phyloP scores from a whole-genome alignment of 2,113 vertebrate genomes.

The Marcusenius ussheri region DNA sequence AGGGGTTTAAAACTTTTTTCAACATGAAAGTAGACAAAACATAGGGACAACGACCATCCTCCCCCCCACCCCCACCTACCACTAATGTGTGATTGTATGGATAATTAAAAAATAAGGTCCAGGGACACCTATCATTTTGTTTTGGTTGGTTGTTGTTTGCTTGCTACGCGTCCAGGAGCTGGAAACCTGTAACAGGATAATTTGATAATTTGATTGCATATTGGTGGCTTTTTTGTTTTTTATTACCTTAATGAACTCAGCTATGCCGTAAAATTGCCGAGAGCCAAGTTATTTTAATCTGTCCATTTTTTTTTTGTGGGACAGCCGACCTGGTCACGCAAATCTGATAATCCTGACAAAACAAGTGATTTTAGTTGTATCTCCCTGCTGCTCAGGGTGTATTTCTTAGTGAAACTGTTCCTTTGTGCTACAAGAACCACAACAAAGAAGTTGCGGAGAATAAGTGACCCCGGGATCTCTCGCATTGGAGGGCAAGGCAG shows the following conservation, averaged over 20 bases:
- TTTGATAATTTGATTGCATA: not conserved
- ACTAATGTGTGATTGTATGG: not conserved
- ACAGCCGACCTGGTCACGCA: not conserved
- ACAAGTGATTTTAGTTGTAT: not conserved
- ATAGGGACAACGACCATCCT: not conserved
- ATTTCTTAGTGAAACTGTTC: not conserved
- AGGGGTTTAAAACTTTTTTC: not conserved
- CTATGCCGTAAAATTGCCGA: not conserved
- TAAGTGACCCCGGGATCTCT: not conserved
- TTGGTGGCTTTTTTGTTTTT: not conserved
- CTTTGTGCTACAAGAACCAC: not conserved
- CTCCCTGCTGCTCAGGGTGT: not conserved
- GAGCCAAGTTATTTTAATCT: not conserved
- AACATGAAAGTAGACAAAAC: not conserved
- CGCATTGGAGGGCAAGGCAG: not conserved
- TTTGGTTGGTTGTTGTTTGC: not conserved
- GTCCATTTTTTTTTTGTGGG: not conserved
- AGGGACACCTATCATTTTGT: not conserved
- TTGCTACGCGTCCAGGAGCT: not conserved
- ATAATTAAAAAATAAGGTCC: not conserved
- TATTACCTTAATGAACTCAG: not conserved
- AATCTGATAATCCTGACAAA: not conserved
- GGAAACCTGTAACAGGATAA: not conserved
- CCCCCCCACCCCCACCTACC: not conserved
- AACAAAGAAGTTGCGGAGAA: not conserved